These are phyloP conservation scores for Chlorocebus sabaeus DNA, from an alignment of 2,113 vertebrate species.

Conservation along the genomic window DNA sequence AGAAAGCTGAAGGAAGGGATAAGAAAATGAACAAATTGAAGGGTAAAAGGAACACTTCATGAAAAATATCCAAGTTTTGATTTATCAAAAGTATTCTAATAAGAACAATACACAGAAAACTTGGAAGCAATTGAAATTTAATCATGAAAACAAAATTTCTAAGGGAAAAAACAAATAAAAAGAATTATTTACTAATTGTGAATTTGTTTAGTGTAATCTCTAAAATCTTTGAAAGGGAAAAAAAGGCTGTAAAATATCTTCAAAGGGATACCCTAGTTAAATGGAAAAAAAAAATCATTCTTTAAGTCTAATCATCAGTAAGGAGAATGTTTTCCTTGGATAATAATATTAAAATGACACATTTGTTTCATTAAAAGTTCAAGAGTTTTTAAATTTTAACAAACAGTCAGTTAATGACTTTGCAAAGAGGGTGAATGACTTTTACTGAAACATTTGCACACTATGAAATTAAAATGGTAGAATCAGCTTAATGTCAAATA, in stretches of 20 bases:
- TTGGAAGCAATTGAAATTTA: constrained; percentile 20
- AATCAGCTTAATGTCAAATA: constrained; percentile 50
- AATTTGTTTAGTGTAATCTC: neutral
- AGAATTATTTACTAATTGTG: neutral
- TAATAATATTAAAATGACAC: constrained; percentile 62
- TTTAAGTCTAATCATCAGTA: constrained; percentile 39
- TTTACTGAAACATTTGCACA: constrained; percentile 54
- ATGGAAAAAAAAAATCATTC: constrained; percentile 27
- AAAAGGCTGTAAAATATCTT: neutral
- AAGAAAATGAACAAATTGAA: neutral
- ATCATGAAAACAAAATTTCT: neutral
- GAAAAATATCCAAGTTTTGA: neutral
- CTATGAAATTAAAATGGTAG: constrained; percentile 14
- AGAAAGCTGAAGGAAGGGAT: neutral
- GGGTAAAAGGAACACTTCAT: neutral
- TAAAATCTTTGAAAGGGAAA: neutral
- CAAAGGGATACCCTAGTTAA: neutral
- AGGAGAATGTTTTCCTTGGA: constrained; percentile 10
- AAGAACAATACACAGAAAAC: neutral
- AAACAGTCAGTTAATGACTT: constrained; percentile 54
- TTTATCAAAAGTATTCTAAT: neutral
- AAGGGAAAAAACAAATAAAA: neutral
- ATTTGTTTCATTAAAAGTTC: constrained; percentile 71
- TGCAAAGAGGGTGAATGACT: neutral
- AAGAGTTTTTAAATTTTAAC: constrained; percentile 48